Evolutionary conservation across 2,797 vertebrate species (phyloP).

Genomic region (Petrocephalus schoutedeni): DNA sequence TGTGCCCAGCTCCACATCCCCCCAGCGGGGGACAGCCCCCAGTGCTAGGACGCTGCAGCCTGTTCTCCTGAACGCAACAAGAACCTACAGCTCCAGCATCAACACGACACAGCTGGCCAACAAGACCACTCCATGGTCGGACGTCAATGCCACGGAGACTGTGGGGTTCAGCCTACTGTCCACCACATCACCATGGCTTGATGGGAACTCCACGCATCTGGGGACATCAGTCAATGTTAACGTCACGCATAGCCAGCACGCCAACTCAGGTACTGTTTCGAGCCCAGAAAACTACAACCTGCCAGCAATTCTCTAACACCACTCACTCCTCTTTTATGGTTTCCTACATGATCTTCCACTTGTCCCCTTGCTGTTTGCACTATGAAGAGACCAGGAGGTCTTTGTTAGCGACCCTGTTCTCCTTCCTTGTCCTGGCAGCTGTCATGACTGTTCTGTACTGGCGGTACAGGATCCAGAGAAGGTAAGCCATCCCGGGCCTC

Average conservation of each 20-base stretch:
- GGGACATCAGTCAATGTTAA: not conserved
- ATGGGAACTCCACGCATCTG: not conserved
- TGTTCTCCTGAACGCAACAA: not conserved
- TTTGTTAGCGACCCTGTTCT: conserved; percentile 34
- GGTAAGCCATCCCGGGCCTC: conserved; percentile 41
- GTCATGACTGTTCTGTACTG: conserved; percentile 40
- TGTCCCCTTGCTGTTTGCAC: not conserved
- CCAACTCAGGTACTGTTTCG: not conserved
- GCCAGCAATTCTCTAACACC: not conserved
- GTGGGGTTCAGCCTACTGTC: not conserved
- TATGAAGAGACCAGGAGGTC: conserved; percentile 2
- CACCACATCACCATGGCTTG: not conserved
- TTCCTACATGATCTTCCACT: not conserved
- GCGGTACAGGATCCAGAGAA: conserved; percentile 38
- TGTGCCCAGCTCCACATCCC: not conserved
- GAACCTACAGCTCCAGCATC: not conserved
- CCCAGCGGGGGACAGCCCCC: not conserved
- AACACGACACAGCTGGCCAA: not conserved
- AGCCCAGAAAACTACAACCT: not conserved
- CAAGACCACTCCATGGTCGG: not conserved
- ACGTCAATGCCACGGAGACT: not conserved
- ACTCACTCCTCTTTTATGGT: not conserved
- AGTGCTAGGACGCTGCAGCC: not conserved
- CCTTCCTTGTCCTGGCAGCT: conserved; percentile 38
- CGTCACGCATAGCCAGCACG: not conserved